Conservation (phyloP, 2,888 invertebrate species). For the Prenolepis imparis region DNA sequence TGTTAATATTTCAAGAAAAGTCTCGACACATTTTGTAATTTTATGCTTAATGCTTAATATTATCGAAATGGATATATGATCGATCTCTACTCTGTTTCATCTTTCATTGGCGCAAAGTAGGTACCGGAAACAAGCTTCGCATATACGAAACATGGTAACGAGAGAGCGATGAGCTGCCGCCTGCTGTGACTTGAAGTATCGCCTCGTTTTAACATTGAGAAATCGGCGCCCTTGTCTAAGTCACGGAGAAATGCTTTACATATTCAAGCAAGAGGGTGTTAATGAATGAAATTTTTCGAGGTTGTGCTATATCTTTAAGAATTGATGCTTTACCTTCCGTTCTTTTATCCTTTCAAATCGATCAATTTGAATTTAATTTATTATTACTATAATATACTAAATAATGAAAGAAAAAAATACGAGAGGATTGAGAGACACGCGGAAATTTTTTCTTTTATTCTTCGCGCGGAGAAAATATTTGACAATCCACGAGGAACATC, state of each 20-base stretch:
- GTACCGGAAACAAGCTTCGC: not conserved
- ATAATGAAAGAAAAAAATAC: not conserved
- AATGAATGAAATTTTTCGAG: conserved; percentile 4
- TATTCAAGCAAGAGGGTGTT: conserved; percentile 36
- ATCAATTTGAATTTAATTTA: not conserved
- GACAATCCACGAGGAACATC: not conserved
- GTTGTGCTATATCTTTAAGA: not conserved
- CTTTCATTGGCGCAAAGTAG: conserved; percentile 8
- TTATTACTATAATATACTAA: not conserved
- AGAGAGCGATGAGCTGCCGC: conserved; percentile 35
- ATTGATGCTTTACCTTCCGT: not conserved
- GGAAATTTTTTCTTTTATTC: not conserved
- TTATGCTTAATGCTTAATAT: not conserved
- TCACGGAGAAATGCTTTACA: conserved; percentile 63
- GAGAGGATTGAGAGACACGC: not conserved
- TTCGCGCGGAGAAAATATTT: not conserved
- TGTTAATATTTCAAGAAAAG: conserved; percentile 5
- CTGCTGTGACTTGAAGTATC: conserved; percentile 43
- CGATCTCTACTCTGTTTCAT: conserved; percentile 8
- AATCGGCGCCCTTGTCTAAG: conserved; percentile 30
- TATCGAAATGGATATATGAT: conserved; percentile 16
- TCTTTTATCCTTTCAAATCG: not conserved
- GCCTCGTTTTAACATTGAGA: conserved; percentile 60
- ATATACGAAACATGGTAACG: conserved; percentile 12
- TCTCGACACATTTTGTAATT: not conserved